Evolutionary conservation across 2,888 invertebrate genomes (phyloP).

Genomic region (Dryobota labecula): DNA sequence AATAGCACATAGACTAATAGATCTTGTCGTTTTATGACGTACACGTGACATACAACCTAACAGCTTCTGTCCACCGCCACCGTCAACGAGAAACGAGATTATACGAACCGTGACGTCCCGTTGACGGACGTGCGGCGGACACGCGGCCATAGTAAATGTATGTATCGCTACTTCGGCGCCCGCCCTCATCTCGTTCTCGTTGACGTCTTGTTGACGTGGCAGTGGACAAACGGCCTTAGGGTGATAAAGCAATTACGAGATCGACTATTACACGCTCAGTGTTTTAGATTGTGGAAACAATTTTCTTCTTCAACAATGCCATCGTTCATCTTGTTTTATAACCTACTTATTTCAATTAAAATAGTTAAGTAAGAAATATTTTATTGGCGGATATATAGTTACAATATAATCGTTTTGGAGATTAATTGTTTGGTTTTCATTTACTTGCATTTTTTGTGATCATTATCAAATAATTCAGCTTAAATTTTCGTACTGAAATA

Average conservation of each 20-base stretch:
- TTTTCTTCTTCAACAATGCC: background rate
- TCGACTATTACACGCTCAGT: background rate
- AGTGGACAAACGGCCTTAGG: no score
- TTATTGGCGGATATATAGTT: background rate
- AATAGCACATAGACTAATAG: background rate
- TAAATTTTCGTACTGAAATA: background rate
- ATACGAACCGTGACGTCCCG: no score
- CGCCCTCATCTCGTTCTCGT: no score
- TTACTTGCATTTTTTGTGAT: background rate
- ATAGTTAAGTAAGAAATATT: background rate
- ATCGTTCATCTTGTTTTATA: background rate
- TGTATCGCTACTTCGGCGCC: no score
- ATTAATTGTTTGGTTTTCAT: background rate
- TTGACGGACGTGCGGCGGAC: no score
- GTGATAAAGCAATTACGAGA: background rate
- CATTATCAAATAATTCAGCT: conserved; percentile 7
- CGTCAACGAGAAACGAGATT: no score
- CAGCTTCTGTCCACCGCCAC: no score
- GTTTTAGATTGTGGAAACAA: background rate
- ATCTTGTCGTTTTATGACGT: background rate
- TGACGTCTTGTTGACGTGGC: no score
- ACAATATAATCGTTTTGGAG: no score
- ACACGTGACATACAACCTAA: background rate
- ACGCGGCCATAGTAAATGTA: no score
- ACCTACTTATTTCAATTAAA: background rate